Conservation (phyloP, 2,888 invertebrate species). For the Drosophila paracracens region DNA sequence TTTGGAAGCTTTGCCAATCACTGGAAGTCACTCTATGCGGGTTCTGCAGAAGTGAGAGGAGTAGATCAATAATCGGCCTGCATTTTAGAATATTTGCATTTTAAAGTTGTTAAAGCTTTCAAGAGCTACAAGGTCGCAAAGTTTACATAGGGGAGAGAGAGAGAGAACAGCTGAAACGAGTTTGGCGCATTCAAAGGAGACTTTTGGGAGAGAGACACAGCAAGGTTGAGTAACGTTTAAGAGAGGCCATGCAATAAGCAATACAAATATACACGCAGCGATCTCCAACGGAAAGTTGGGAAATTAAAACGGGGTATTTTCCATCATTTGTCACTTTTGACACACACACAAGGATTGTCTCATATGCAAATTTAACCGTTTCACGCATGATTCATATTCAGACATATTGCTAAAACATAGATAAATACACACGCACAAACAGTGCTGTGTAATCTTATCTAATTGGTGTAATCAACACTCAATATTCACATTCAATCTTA, state of each 20-base stretch:
- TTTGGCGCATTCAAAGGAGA: constrained; percentile 6
- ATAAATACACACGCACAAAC: background rate
- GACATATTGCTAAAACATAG: background rate
- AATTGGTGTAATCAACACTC: constrained; percentile 55
- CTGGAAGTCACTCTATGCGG: background rate
- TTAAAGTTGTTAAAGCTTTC: constrained; percentile 12
- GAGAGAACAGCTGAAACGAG: constrained; percentile 24
- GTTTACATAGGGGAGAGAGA: background rate
- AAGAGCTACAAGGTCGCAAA: constrained; percentile 36
- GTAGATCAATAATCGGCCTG: background rate
- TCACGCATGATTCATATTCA: constrained; percentile 9
- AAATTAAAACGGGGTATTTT: constrained; percentile 7
- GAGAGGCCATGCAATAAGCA: background rate
- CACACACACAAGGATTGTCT: background rate
- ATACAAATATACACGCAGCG: background rate
- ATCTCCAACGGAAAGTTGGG: background rate
- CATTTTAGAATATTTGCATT: constrained; percentile 13
- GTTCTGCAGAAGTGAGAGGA: background rate
- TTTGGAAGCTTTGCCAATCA: constrained; percentile 25
- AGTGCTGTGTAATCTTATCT: constrained; percentile 26
- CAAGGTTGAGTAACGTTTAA: constrained; percentile 1
- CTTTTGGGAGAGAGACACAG: background rate
- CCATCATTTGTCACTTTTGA: background rate
- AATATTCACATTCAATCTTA: constrained; percentile 44
- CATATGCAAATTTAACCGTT: background rate